These are phyloP conservation scores for Sigmodon hispidus DNA, from an alignment of 2,113 vertebrate genomes.

Conservation along the genomic window DNA sequence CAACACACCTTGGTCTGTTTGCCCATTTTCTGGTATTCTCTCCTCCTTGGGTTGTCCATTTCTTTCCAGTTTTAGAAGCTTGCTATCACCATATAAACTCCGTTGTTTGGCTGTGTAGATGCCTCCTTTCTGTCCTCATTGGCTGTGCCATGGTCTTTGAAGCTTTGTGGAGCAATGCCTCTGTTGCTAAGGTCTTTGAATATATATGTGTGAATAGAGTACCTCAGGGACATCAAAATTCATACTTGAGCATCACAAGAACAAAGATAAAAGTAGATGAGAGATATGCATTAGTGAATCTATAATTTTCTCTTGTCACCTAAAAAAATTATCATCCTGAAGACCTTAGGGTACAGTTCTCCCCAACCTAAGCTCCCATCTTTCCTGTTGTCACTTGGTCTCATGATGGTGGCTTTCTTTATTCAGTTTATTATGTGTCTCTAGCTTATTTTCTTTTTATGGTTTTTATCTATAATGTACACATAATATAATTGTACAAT, in stretches of 20 bases:
- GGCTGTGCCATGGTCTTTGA: background rate
- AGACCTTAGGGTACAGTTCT: accelerated
- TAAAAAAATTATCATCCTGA: background rate
- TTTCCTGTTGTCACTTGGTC: accelerated
- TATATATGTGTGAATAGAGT: accelerated
- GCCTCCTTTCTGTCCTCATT: background rate
- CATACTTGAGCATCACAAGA: background rate
- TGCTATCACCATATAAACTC: background rate
- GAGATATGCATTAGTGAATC: background rate
- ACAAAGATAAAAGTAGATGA: background rate
- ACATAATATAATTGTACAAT: background rate
- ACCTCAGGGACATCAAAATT: background rate
- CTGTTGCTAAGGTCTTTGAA: background rate
- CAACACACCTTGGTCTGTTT: background rate
- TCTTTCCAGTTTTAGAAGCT: background rate
- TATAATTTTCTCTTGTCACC: background rate
- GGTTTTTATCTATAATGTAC: background rate
- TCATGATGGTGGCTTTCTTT: background rate
- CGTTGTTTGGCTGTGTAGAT: background rate
- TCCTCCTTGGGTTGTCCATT: background rate
- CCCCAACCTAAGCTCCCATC: too few relatives aligned
- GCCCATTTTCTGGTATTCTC: background rate
- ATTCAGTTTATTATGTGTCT: background rate
- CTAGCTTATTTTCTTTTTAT: background rate
- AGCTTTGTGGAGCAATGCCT: background rate